Percentiles rank a stretch among this genome's conserved stretches.
Evolutionary conservation across 1,140 invertebrate species (phyloP).

Genomic region (Rhagoletis pomonella): DNA sequence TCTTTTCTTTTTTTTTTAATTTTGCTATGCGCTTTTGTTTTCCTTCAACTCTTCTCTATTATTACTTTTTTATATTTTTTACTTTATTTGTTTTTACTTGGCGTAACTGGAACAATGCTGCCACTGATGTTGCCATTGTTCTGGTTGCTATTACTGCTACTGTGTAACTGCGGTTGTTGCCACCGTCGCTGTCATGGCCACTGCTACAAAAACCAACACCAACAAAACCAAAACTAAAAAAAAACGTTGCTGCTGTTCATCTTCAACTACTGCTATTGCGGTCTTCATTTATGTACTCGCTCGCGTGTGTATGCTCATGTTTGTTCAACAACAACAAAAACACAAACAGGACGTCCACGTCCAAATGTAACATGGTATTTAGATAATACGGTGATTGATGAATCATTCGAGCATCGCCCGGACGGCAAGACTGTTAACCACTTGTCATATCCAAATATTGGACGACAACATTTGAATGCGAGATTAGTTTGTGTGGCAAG

Average conservation of each 20-base stretch:
- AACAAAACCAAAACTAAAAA: neutral
- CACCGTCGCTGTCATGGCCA: constrained; percentile 36
- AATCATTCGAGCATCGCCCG: constrained; percentile 82
- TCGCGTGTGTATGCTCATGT: neutral
- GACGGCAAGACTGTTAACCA: constrained; percentile 86
- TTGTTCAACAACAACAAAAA: neutral
- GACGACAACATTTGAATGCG: constrained; percentile 85
- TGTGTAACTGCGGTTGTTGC: constrained; percentile 23
- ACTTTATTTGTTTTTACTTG: constrained; percentile 21
- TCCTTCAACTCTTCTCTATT: constrained; percentile 39
- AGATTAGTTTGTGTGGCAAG: constrained; percentile 88
- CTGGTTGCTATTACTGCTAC: neutral
- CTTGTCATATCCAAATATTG: constrained; percentile 83
- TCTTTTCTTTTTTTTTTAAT: constrained; percentile 17
- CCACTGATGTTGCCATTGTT: constrained; percentile 32
- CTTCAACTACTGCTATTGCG: neutral
- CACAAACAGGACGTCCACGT: constrained; percentile 80
- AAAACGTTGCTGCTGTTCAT: constrained; percentile 27
- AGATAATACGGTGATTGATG: constrained; percentile 88
- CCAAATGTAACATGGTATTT: constrained; percentile 89
- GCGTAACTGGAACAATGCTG: constrained; percentile 35
- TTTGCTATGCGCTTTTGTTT: constrained; percentile 22
- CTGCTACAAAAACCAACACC: constrained; percentile 17
- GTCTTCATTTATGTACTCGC: neutral
- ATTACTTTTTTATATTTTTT: neutral